A percentile compares a stretch with the other conserved stretches of the same genome.
phyloP scores from a whole-genome alignment of 2,888 invertebrate species.

The Xanthostigma xanthostigma region DNA sequence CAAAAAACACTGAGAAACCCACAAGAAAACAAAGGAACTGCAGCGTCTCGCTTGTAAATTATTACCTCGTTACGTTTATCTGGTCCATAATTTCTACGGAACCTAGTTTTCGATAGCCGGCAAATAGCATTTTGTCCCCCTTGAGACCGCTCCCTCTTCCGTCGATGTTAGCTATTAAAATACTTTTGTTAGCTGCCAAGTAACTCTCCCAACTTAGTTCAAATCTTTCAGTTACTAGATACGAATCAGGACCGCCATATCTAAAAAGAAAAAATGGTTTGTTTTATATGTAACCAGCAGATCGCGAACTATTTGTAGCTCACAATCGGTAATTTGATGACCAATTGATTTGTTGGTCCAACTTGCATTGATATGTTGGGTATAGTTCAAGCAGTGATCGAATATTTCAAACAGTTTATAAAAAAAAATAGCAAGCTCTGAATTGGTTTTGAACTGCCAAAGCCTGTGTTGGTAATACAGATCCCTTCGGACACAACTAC shows the following conservation, averaged over 20 bases:
- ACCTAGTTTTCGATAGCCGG: slow-evolving; percentile 71
- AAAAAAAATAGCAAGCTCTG: no score
- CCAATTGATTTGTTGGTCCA: no score
- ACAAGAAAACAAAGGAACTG: not conserved
- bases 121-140: slow-evolving; percentile 69
- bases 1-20: no score
- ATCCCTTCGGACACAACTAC: no score
- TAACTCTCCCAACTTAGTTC: slow-evolving; percentile 78
- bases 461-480: no score
- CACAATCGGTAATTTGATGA: no score
- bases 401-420: no score
- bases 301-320: no score
- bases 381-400: no score
- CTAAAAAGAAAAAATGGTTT: slow-evolving; percentile 29
- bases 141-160: slow-evolving; percentile 77
- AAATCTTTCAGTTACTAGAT: slow-evolving; percentile 70
- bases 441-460: no score
- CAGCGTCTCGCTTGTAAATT: not conserved
- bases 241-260: slow-evolving; percentile 85
- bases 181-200: slow-evolving; percentile 64
- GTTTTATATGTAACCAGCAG: not conserved
- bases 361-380: no score
- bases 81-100: slow-evolving; percentile 86
- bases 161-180: slow-evolving; percentile 82
- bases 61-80: slow-evolving; percentile 63